Base-by-base conservation (phyloP, 2,888 invertebrate genomes). In the Epistrophe grossulariae region DNA sequence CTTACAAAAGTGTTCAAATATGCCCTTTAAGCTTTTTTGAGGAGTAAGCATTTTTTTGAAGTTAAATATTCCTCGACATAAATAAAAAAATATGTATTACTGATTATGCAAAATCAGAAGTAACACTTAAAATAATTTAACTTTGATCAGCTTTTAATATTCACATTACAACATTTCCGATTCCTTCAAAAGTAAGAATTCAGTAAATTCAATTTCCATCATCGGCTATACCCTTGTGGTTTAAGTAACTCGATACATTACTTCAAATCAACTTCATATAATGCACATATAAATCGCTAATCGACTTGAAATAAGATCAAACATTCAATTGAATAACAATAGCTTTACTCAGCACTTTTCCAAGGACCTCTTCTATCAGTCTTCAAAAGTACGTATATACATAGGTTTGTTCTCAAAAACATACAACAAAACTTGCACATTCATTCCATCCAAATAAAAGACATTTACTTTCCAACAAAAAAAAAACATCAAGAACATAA, bases 231-330 rank as follows among this genome's bases (percentile, higher is more conserved):
- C 24, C 9, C 13, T 10, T 71, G 64, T 35, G 55, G 38, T 52
- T 62, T 13, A 64, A 81, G 70, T 60, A 78, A 70, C 70, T 68
- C 52, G 60, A 52, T 45, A 68, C 77, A 74, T 74, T 52, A 80
- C 84, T 77, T 38, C 70, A 70, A 77, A 57, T 72, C 81, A 76
- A 70, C 45, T 57, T 62, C 55, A 52, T 74, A 59, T 19, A 19
- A 19, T 4, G 4, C 10, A n/a, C 4, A 15, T 7, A 13, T 19
- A 38, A 82, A 83, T 78, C 78, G 73, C 72, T 85, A 87, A 87
- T 87, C 87, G 83, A 87, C 31, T 79, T 48, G 76, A 83, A 87
- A 87, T 83, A 79, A 87, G 76, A 87, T 83, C 83, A 83, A 87
- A 83, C 82, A 87, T 83, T 38, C 79, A 87, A 87, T 87, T 83